Conservation (phyloP, 2,888 invertebrate genomes). For the Amitus sp. region DNA sequence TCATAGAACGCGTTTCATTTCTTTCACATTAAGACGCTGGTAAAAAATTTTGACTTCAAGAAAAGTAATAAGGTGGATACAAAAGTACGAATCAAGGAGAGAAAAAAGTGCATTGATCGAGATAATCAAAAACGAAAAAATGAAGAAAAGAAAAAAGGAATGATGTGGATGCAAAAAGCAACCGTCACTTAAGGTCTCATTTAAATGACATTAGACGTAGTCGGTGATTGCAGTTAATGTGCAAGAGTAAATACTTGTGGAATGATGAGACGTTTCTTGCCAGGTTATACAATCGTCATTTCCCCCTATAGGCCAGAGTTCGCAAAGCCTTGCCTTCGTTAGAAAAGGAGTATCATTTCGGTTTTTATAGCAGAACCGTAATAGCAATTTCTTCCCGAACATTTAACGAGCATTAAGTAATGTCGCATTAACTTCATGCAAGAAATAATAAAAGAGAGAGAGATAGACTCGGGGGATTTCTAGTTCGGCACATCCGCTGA, state of each 20-base stretch:
- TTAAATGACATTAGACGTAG: neutral
- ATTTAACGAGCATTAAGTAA: constrained; percentile 36
- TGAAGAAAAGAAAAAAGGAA: too few relatives aligned
- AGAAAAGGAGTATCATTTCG: constrained; percentile 24
- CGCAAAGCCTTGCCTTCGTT: too few relatives aligned
- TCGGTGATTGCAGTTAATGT: neutral
- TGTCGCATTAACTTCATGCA: constrained; percentile 37
- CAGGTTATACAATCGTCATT: neutral
- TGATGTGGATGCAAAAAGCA: too few relatives aligned
- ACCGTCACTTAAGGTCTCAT: too few relatives aligned
- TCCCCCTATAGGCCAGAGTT: too few relatives aligned
- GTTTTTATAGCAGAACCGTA: constrained; percentile 32
- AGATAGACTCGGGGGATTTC: constrained; percentile 25
- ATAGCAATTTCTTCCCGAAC: constrained; percentile 31
- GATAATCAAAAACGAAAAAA: too few relatives aligned
- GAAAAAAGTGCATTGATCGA: too few relatives aligned
- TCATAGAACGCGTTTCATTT: too few relatives aligned
- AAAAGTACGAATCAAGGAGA: too few relatives aligned
- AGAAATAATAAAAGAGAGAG: constrained; percentile 26
- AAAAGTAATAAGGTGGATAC: too few relatives aligned
- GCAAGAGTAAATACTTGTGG: constrained; percentile 25
- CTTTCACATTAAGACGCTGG: too few relatives aligned
- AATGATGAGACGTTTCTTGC: constrained; percentile 29
- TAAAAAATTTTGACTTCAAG: too few relatives aligned
- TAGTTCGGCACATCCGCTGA: constrained; percentile 32